Evolutionary conservation across 2,888 invertebrate species (phyloP).

Genomic region (Linnaemya vulpina): DNA sequence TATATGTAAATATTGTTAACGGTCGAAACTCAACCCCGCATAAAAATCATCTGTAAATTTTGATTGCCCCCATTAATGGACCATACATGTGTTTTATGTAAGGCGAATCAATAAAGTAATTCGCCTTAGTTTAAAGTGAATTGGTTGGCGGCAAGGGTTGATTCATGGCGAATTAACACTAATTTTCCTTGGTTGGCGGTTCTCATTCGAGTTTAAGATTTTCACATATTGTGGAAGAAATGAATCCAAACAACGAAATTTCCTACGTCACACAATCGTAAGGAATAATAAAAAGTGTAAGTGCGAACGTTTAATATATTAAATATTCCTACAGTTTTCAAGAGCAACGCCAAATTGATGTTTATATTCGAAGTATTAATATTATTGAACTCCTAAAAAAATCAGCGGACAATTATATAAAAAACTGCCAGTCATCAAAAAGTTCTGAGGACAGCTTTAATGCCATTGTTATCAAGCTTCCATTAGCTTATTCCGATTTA

Average conservation of each 20-base stretch:
- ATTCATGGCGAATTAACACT: too few species aligned
- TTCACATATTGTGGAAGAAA: background rate
- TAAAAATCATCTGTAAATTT: too few species aligned
- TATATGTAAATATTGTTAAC: too few species aligned
- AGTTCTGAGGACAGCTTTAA: constrained; percentile 77
- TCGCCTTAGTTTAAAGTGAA: too few species aligned
- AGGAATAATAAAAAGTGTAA: constrained; percentile 24
- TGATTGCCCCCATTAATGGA: too few species aligned
- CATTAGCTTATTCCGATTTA: constrained; percentile 76
- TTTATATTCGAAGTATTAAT: constrained; percentile 75
- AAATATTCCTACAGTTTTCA: constrained; percentile 74
- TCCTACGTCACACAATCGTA: constrained; percentile 69
- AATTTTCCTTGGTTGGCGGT: constrained; percentile 34
- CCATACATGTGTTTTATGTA: too few species aligned
- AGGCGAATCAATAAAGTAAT: too few species aligned
- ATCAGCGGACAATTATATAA: constrained; percentile 73
- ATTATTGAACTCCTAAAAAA: constrained; percentile 76
- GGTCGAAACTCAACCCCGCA: too few species aligned
- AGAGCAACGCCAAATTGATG: constrained; percentile 77
- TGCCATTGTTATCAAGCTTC: constrained; percentile 76
- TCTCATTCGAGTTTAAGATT: background rate
- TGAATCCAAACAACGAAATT: constrained; percentile 2
- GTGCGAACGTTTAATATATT: background rate
- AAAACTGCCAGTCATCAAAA: constrained; percentile 73
- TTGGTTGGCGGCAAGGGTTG: too few species aligned